phyloP scores from a whole-genome alignment of 2,797 vertebrate species.

The Channallabes apus region DNA sequence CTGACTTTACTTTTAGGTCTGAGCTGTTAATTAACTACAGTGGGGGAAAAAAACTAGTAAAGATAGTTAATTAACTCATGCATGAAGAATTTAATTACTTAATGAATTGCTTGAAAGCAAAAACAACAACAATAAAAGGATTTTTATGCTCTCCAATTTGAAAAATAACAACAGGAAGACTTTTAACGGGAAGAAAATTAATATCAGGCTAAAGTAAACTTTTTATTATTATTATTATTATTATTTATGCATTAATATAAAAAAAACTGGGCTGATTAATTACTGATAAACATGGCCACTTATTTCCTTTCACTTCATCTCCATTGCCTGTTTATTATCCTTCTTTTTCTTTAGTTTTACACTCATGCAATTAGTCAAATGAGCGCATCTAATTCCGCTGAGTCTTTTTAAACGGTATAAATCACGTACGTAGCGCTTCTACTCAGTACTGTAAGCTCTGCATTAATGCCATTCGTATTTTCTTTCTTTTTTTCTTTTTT shows the following conservation, averaged over 20 bases:
- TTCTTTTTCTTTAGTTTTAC: neutral
- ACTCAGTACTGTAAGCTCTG: neutral
- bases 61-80: neutral
- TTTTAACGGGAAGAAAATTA: neutral
- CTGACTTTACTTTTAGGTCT: neutral
- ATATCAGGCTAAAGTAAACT: neutral
- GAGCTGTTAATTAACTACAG: neutral
- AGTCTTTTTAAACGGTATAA: slow-evolving; percentile 18
- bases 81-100: neutral
- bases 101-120: neutral
- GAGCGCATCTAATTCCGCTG: neutral
- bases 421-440: neutral
- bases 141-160: neutral
- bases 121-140: neutral
- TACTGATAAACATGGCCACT: neutral
- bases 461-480: slow-evolving; percentile 14
- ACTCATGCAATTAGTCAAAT: slow-evolving; percentile 20
- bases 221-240: too few relatives aligned
- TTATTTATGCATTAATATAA: neutral
- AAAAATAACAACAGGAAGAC: neutral
- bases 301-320: neutral
- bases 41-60: neutral
- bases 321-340: neutral
- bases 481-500: neutral
- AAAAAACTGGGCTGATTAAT: neutral